Conservation (phyloP, 1,140 invertebrate genomes). For the Chelonus insularis region DNA sequence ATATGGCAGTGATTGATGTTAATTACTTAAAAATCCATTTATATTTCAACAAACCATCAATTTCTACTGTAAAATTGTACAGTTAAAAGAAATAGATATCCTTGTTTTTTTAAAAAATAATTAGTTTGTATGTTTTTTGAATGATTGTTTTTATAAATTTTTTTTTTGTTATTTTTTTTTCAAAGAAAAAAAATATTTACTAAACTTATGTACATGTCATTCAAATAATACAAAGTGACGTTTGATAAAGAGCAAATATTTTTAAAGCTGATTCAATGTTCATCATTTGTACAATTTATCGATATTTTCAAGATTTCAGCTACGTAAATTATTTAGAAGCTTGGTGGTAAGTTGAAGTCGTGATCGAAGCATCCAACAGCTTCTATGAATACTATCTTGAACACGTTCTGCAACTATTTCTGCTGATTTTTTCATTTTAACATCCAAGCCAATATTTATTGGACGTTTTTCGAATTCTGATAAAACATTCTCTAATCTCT, state of each 20-base stretch:
- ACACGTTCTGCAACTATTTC: constrained; percentile 39
- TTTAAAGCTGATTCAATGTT: constrained; percentile 20
- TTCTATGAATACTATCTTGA: constrained; percentile 49
- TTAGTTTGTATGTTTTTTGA: too few species aligned
- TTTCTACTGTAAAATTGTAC: too few species aligned
- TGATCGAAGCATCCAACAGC: constrained; percentile 48
- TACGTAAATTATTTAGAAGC: constrained; percentile 52
- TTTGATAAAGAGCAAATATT: neutral
- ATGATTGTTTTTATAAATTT: too few species aligned
- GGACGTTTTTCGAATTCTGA: constrained; percentile 47
- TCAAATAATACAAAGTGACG: neutral
- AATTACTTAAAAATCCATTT: neutral
- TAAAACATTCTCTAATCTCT: constrained; percentile 44
- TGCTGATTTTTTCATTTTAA: constrained; percentile 34
- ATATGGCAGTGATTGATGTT: constrained; percentile 1
- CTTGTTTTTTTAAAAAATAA: too few species aligned
- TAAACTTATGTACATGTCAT: constrained; percentile 5
- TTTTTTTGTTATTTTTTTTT: too few species aligned
- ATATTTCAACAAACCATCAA: too few species aligned
- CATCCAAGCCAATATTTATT: constrained; percentile 41
- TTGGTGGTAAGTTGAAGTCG: constrained; percentile 48
- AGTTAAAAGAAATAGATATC: too few species aligned
- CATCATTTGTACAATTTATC: constrained; percentile 45
- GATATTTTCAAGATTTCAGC: constrained; percentile 50
- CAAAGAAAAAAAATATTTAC: neutral